Evolutionary conservation across 92 coral and sea anemone species (phyloP).

Genomic region (Paramuricea clavata): DNA sequence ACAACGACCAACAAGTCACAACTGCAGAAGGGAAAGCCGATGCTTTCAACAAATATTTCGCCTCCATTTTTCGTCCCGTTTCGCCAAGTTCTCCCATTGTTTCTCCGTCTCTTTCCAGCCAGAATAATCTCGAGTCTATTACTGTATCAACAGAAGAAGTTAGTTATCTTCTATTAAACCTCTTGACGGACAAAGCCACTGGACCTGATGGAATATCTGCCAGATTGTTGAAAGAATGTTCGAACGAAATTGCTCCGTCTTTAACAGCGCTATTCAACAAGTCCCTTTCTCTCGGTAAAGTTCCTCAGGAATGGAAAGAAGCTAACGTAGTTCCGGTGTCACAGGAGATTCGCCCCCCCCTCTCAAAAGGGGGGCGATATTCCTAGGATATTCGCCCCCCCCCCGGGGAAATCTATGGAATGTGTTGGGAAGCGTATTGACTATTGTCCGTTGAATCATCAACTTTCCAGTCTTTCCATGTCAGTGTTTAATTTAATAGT

Average conservation of each 20-base stretch:
- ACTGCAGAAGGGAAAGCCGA: slow-evolving; percentile 23
- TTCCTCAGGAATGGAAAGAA: neutral
- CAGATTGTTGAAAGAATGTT: slow-evolving; percentile 4
- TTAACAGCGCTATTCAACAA: neutral
- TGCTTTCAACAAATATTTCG: slow-evolving; percentile 42
- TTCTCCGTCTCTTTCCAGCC: neutral
- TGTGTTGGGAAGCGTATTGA: too few relatives aligned
- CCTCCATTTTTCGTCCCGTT: slow-evolving; percentile 13
- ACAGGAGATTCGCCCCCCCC: too few relatives aligned
- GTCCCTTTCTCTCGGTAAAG: neutral
- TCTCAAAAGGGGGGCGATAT: too few relatives aligned
- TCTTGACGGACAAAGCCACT: neutral
- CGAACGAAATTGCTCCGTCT: neutral
- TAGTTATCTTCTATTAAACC: neutral
- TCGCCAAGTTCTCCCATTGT: neutral
- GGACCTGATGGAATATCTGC: slow-evolving; percentile 6
- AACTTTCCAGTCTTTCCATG: too few relatives aligned
- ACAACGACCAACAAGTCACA: slow-evolving; percentile 1
- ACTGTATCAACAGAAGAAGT: neutral
- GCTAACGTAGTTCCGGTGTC: neutral
- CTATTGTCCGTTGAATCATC: too few relatives aligned
- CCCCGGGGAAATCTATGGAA: too few relatives aligned
- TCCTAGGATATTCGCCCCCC: too few relatives aligned
- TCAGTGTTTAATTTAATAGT: too few relatives aligned
- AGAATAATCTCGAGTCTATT: neutral